A percentile compares a stretch with the other conserved stretches of the same genome.
Evolutionary conservation across 2,113 vertebrate species (phyloP).

Genomic region (Aptenodytes patagonicus): DNA sequence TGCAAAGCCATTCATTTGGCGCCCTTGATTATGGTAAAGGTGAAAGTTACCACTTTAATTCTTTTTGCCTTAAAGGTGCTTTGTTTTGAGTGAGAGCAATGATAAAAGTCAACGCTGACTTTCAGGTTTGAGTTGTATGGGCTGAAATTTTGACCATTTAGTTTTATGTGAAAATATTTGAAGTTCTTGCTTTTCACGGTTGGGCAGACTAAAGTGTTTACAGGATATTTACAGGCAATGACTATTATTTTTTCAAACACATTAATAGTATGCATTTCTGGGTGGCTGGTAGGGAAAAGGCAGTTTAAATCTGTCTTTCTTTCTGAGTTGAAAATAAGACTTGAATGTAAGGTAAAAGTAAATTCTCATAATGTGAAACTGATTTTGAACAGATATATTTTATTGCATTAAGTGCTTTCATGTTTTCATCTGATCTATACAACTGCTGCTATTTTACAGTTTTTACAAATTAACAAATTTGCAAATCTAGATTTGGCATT

Average conservation of each 20-base stretch:
- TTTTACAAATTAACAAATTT: not conserved
- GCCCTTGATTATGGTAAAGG: conserved; percentile 31
- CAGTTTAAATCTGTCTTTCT: not conserved
- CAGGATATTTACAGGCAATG: not conserved
- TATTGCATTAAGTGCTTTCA: not conserved
- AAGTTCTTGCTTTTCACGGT: not conserved
- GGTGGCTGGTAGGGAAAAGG: not conserved
- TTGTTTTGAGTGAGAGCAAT: conserved; percentile 30
- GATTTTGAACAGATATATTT: not conserved
- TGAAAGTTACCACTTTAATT: not conserved
- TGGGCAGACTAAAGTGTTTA: not conserved
- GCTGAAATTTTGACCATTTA: not conserved
- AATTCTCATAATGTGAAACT: not conserved
- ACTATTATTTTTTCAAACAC: not conserved
- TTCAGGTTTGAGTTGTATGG: not conserved
- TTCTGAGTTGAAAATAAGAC: not conserved
- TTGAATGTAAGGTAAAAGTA: not conserved
- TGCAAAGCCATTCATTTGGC: conserved; percentile 31
- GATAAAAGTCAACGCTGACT: conserved; percentile 12
- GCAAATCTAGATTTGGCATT: not conserved
- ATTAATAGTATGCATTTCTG: not conserved
- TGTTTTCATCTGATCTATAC: not conserved
- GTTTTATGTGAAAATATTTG: not conserved
- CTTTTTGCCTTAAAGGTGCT: not conserved
- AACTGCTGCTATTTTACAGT: not conserved